These are phyloP conservation scores for Erpobdella octoculata DNA, from an alignment of 2,888 invertebrate genomes.

Conservation along the genomic window DNA sequence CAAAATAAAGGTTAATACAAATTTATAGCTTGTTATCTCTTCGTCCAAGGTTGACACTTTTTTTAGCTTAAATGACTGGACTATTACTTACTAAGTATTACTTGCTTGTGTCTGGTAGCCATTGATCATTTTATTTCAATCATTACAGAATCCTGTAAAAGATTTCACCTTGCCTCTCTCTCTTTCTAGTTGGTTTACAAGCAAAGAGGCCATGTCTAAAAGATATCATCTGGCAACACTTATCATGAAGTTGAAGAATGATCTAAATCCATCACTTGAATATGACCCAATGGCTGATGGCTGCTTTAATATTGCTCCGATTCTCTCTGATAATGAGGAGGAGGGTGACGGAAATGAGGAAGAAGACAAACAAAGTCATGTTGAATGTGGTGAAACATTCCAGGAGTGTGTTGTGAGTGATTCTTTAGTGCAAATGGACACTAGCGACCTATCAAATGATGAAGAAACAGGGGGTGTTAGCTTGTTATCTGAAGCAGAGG, in stretches of 20 bases:
- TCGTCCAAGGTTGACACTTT: too few relatives aligned
- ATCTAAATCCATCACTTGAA: conserved; percentile 49
- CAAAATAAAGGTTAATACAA: too few relatives aligned
- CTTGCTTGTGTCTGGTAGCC: too few relatives aligned
- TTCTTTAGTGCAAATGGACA: too few relatives aligned
- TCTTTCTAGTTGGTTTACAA: conserved; percentile 20
- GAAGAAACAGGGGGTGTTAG: too few relatives aligned
- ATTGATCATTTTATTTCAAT: neutral
- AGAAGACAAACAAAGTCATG: neutral
- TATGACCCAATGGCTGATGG: conserved; percentile 36
- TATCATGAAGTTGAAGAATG: conserved; percentile 67
- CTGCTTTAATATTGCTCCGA: conserved; percentile 21
- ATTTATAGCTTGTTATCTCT: too few relatives aligned
- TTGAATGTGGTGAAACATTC: neutral
- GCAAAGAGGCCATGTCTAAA: conserved; percentile 21
- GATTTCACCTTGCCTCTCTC: conserved; percentile 22
- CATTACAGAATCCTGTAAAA: neutral
- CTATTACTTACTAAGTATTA: too few relatives aligned
- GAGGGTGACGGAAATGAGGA: conserved; percentile 5
- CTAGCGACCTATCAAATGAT: too few relatives aligned
- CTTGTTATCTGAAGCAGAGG: too few relatives aligned
- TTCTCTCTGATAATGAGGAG: conserved; percentile 7
- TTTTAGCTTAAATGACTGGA: too few relatives aligned
- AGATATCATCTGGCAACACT: conserved; percentile 49
- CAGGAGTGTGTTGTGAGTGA: too few relatives aligned